Conservation (phyloP, 2,888 invertebrate genomes). For the Candidula unifasciata region DNA sequence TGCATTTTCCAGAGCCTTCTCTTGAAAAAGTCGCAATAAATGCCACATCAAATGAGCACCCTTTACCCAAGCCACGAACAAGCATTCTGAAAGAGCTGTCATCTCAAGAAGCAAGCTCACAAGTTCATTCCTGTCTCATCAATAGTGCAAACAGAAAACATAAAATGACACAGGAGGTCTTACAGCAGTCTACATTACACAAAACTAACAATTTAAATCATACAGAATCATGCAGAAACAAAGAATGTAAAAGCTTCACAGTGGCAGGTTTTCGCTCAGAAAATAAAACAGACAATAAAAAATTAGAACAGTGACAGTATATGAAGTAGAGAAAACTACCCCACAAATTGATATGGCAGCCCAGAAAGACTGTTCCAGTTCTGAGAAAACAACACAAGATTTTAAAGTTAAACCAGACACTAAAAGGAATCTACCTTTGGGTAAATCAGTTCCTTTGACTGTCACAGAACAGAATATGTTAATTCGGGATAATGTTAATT, state of each 20-base stretch:
- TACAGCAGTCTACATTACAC: neutral
- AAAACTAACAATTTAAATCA: neutral
- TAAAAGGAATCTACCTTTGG: neutral
- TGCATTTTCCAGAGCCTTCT: neutral
- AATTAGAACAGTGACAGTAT: no score
- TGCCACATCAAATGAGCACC: neutral
- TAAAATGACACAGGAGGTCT: neutral
- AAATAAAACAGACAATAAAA: no score
- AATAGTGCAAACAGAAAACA: neutral
- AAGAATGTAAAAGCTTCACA: neutral
- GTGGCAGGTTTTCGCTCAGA: no score
- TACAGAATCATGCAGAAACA: neutral
- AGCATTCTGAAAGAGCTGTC: slow-evolving; percentile 1
- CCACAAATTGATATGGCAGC: neutral
- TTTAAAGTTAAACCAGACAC: neutral
- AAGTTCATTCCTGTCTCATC: neutral
- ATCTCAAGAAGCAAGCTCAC: neutral
- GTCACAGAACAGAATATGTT: neutral
- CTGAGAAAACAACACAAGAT: neutral
- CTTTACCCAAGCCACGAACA: neutral
- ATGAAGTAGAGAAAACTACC: no score
- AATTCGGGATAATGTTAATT: neutral
- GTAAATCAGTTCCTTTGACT: neutral
- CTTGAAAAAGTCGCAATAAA: neutral
- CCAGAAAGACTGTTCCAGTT: neutral